A percentile compares a stretch with the other conserved stretches of the same genome.
phyloP scores from a whole-genome alignment of 2,113 vertebrate genomes.

The Leuciscus idus region DNA sequence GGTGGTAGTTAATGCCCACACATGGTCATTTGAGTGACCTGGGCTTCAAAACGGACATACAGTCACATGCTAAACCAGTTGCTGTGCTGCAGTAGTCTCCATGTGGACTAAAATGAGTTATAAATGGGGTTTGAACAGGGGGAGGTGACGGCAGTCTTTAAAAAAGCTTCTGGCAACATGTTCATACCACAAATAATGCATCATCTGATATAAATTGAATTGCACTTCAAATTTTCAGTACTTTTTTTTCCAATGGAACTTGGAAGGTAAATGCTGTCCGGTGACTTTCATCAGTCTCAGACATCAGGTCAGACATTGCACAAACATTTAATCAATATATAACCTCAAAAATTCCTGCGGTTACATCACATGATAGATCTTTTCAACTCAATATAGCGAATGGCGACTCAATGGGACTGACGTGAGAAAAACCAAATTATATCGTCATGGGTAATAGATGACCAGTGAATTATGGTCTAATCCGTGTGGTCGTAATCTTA shows the following conservation, averaged over 20 bases:
- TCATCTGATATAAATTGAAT: background rate
- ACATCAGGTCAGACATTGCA: background rate
- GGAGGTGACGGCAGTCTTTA: background rate
- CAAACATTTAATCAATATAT: background rate
- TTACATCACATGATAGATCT: constrained; percentile 28
- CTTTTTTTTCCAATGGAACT: background rate
- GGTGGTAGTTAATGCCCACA: constrained; percentile 62
- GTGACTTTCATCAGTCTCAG: background rate
- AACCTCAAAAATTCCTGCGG: background rate
- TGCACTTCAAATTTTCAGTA: background rate
- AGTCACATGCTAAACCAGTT: constrained; percentile 69
- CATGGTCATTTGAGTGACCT: constrained; percentile 67
- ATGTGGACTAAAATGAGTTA: constrained; percentile 6
- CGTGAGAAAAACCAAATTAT: background rate
- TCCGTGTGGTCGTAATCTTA: constrained; percentile 23
- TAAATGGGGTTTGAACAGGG: background rate
- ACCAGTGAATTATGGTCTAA: constrained; percentile 14
- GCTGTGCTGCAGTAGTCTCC: constrained; percentile 48
- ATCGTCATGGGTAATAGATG: background rate
- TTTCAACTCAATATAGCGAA: background rate
- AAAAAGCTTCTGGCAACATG: background rate
- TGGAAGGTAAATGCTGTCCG: background rate
- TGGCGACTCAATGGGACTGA: background rate
- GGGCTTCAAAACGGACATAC: constrained; percentile 58
- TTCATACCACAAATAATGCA: background rate